phyloP scores from a whole-genome alignment of 2,113 vertebrate genomes.

The Grus americana region DNA sequence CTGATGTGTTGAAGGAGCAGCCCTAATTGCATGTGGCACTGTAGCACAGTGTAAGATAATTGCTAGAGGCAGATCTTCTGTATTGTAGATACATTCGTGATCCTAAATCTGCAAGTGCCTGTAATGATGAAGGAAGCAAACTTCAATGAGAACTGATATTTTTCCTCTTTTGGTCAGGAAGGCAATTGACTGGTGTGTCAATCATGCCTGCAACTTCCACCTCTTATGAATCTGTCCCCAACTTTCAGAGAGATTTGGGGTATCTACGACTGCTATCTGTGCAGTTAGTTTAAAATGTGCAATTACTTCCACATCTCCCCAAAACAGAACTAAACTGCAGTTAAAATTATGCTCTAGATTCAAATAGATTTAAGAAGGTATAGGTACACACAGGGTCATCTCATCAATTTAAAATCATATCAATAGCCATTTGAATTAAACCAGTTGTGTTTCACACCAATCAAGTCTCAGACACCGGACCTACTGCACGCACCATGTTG shows the following conservation, averaged over 20 bases:
- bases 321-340: neutral
- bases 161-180: neutral
- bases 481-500: accelerated
- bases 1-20: neutral
- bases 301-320: neutral
- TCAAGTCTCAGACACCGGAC: neutral
- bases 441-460: neutral
- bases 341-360: neutral
- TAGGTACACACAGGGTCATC: neutral
- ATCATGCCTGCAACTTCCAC: neutral
- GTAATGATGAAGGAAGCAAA: neutral
- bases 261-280: neutral
- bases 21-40: neutral
- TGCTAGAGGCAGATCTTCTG: constrained; percentile 1
- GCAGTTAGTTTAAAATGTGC: neutral
- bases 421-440: neutral
- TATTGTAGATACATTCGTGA: neutral
- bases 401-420: neutral
- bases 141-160: neutral
- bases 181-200: neutral
- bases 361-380: neutral
- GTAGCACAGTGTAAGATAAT: neutral
- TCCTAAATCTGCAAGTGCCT: constrained; percentile 12
- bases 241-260: neutral
- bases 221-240: neutral